Percentiles rank a stretch among this genome's conserved stretches.
These are phyloP conservation scores for Uropetala carovei DNA, from an alignment of 2,888 invertebrate species.

Conservation along the genomic window DNA sequence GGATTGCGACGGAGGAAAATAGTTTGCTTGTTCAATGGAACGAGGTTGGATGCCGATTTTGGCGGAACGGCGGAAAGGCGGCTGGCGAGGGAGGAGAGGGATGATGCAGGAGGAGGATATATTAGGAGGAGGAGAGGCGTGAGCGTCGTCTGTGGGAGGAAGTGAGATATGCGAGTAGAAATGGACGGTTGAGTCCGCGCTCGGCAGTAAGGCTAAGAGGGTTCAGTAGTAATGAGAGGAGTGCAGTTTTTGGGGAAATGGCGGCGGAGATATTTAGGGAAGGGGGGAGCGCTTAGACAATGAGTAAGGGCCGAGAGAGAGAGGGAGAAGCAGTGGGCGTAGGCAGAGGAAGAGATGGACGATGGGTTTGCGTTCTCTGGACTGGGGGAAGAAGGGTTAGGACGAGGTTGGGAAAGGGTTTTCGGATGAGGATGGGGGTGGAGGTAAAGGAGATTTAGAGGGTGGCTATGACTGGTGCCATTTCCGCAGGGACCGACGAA, in stretches of 20 bases:
- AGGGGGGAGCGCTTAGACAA: background rate
- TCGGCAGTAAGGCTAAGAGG: background rate
- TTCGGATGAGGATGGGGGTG: slow-evolving; percentile 4
- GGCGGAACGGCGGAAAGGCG: background rate
- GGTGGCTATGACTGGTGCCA: slow-evolving; percentile 63
- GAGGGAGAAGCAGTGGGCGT: background rate
- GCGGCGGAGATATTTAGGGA: background rate
- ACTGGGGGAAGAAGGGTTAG: slow-evolving; percentile 26
- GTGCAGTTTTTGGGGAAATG: slow-evolving; percentile 19
- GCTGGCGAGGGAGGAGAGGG: background rate
- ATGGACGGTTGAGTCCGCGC: slow-evolving; percentile 39
- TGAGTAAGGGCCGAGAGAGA: background rate
- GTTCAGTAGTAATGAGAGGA: slow-evolving; percentile 16
- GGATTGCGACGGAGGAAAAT: background rate
- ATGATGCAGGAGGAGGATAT: background rate
- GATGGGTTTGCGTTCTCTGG: slow-evolving; percentile 17
- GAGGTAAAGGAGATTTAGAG: slow-evolving; percentile 55
- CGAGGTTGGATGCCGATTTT: background rate
- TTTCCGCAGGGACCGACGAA: slow-evolving; percentile 52
- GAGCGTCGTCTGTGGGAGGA: slow-evolving; percentile 21
- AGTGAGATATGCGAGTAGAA: slow-evolving; percentile 37
- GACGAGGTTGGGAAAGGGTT: slow-evolving; percentile 34
- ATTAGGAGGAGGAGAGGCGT: background rate
- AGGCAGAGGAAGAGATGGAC: slow-evolving; percentile 36
- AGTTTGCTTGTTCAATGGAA: background rate